These are phyloP conservation scores for Elachura formosa DNA, from an alignment of 2,113 vertebrate genomes.

Conservation along the genomic window DNA sequence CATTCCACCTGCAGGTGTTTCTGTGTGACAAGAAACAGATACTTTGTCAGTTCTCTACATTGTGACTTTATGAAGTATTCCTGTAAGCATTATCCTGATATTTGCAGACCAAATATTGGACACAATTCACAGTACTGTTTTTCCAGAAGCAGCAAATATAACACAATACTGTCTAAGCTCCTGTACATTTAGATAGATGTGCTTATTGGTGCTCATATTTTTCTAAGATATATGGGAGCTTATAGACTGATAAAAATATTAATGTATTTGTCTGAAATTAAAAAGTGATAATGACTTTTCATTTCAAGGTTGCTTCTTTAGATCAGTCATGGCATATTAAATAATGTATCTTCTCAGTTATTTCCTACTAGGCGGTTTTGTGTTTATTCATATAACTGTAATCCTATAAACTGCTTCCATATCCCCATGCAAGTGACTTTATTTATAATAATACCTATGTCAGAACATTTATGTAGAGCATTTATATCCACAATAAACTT, in stretches of 20 bases:
- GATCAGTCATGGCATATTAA: background rate
- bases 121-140: background rate
- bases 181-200: background rate
- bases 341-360: background rate
- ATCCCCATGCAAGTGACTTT: background rate
- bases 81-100: background rate
- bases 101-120: background rate
- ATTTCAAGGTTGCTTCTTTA: background rate
- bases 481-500: background rate
- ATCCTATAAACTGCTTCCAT: background rate
- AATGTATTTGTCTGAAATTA: background rate
- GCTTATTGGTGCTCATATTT: background rate
- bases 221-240: background rate
- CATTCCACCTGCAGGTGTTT: background rate
- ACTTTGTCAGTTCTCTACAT: background rate
- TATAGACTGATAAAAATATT: background rate
- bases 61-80: background rate
- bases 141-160: background rate
- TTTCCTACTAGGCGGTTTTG: background rate
- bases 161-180: background rate
- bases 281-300: background rate
- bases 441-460: background rate
- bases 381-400: background rate
- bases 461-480: background rate
- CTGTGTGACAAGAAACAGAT: background rate